Conservation (phyloP, 92 coral and sea anemone genomes). For the Desmophyllum pertusum region DNA sequence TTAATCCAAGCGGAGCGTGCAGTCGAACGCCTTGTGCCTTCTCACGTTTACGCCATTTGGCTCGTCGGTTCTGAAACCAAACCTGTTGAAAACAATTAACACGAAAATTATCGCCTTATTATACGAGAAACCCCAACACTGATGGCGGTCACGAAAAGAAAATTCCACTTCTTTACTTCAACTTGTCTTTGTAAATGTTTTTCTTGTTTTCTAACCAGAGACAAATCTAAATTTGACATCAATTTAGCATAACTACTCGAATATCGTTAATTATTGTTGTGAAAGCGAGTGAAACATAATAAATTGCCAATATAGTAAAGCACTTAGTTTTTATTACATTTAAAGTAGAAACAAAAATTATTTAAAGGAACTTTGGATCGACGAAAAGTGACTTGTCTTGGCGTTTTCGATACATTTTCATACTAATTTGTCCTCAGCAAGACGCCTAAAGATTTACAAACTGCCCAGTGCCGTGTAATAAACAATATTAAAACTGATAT, state of each 20-base stretch:
- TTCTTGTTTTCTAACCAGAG: constrained; percentile 11
- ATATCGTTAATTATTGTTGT: constrained; percentile 38
- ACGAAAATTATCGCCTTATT: neutral
- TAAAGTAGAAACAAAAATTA: constrained; percentile 18
- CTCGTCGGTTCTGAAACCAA: constrained; percentile 92
- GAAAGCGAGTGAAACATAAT: constrained; percentile 26
- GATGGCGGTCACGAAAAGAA: neutral
- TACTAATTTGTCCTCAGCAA: constrained; percentile 37
- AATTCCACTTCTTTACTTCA: neutral
- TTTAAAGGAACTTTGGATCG: neutral
- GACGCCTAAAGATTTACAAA: constrained; percentile 35
- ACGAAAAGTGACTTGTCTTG: constrained; percentile 17
- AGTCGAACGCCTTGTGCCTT: constrained; percentile 89
- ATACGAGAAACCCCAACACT: neutral
- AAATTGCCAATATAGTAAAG: constrained; percentile 44
- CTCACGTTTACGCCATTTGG: constrained; percentile 91
- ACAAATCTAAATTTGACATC: constrained; percentile 37
- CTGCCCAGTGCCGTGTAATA: constrained; percentile 32
- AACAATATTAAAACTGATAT: constrained; percentile 11
- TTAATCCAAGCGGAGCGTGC: constrained; percentile 91
- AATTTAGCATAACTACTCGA: constrained; percentile 37
- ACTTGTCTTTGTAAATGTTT: constrained; percentile 12
- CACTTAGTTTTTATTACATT: constrained; percentile 38
- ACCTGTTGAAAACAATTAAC: constrained; percentile 52
- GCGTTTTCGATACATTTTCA: constrained; percentile 40